These are phyloP conservation scores for Peucedramus taeniatus DNA, from an alignment of 2,113 vertebrate species.

Conservation along the genomic window DNA sequence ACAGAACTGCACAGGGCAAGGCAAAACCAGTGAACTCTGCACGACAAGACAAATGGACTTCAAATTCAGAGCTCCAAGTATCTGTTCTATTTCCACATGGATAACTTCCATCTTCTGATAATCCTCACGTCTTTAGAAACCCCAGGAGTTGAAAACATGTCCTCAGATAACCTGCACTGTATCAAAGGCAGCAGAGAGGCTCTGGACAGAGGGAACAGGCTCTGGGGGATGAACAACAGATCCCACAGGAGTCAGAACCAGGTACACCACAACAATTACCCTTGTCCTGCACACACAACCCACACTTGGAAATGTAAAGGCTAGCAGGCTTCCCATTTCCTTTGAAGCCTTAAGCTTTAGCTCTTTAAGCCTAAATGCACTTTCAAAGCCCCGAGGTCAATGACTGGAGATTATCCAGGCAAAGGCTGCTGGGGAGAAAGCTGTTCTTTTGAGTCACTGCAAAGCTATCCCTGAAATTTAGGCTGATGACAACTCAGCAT, in stretches of 20 bases:
- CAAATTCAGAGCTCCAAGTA: not conserved
- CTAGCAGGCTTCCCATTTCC: not conserved
- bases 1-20: not conserved
- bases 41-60: not conserved
- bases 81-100: not conserved
- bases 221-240: not conserved
- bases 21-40: not conserved
- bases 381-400: conserved; percentile 16
- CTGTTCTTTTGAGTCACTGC: not conserved
- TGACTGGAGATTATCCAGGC: conserved; percentile 5
- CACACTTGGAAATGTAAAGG: not conserved
- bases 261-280: not conserved
- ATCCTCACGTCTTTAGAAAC: not conserved
- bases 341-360: conserved; percentile 20
- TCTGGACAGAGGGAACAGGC: not conserved
- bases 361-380: conserved; percentile 1
- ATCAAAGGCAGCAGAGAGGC: not conserved
- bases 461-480: not conserved
- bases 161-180: not conserved
- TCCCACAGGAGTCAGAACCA: not conserved
- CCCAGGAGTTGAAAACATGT: not conserved
- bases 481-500: not conserved
- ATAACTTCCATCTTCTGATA: not conserved
- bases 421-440: not conserved
- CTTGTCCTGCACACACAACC: not conserved